Conservation (phyloP, 2,113 vertebrate genomes). For the Oryctolagus cuniculus region DNA sequence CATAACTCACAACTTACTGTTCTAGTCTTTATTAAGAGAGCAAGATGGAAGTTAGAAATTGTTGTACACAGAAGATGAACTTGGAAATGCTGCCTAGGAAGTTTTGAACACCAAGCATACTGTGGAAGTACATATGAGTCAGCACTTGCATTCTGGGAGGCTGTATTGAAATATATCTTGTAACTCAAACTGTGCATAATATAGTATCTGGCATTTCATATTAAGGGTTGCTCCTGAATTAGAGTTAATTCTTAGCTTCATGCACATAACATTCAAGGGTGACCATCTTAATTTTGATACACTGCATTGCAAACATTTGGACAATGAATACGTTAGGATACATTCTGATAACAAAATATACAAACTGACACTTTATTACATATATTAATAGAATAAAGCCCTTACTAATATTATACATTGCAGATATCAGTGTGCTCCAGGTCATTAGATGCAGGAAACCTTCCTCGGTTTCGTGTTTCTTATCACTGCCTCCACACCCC, state of each 20-base stretch:
- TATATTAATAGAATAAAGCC: neutral
- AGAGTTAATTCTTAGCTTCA: neutral
- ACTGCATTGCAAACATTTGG: neutral
- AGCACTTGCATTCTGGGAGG: neutral
- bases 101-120: neutral
- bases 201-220: slow-evolving; percentile 28
- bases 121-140: neutral
- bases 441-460: neutral
- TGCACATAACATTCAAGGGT: neutral
- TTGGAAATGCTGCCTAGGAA: neutral
- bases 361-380: neutral
- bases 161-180: neutral
- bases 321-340: neutral
- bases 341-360: neutral
- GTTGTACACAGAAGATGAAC: neutral
- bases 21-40: neutral
- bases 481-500: neutral
- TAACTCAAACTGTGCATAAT: neutral
- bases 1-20: neutral
- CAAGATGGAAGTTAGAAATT: neutral
- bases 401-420: neutral
- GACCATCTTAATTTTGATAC: neutral
- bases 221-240: neutral
- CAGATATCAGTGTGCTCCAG: neutral
- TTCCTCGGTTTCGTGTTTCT: neutral